A percentile compares a stretch with the other conserved stretches of the same genome.
Evolutionary conservation across 1,140 invertebrate genomes (phyloP).

Genomic region (Amphibalanus amphitrite): DNA sequence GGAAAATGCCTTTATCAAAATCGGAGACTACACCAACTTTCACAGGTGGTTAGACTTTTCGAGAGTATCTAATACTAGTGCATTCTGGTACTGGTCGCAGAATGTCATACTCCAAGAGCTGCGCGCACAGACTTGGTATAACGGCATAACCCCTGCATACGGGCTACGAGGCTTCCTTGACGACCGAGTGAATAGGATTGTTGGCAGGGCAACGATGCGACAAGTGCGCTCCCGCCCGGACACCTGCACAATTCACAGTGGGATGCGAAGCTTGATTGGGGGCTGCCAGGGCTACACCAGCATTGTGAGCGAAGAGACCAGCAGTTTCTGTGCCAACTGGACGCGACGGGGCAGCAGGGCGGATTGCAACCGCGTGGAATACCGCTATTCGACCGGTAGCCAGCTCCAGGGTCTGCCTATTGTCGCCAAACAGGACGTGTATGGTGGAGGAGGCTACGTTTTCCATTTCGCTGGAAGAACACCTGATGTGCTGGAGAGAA

Average conservation of each 20-base stretch:
- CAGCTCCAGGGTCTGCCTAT: not conserved
- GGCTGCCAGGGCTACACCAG: not conserved
- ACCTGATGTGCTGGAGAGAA: not conserved
- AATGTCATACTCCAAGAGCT: slow-evolving; percentile 28
- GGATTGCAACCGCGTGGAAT: not conserved
- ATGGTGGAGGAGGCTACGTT: not conserved
- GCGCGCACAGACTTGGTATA: slow-evolving; percentile 31
- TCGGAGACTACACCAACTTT: slow-evolving; percentile 11
- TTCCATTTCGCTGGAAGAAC: not conserved
- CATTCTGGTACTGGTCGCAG: slow-evolving; percentile 29
- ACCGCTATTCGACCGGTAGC: not conserved
- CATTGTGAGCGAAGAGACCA: not conserved
- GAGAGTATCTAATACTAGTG: slow-evolving; percentile 16
- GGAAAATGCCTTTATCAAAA: slow-evolving; percentile 26
- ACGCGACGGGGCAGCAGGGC: not conserved
- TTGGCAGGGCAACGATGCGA: slow-evolving; percentile 35
- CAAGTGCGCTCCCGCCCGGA: slow-evolving; percentile 28
- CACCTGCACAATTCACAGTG: slow-evolving; percentile 20
- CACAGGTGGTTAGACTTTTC: slow-evolving; percentile 4
- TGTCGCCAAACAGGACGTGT: not conserved
- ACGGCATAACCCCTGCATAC: slow-evolving; percentile 27
- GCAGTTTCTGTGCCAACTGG: not conserved
- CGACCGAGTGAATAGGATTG: slow-evolving; percentile 34
- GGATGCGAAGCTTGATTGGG: not conserved
- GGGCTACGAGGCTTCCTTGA: slow-evolving; percentile 31